These are phyloP conservation scores for Ovibos moschatus DNA, from an alignment of 2,113 vertebrate genomes.

Conservation along the genomic window DNA sequence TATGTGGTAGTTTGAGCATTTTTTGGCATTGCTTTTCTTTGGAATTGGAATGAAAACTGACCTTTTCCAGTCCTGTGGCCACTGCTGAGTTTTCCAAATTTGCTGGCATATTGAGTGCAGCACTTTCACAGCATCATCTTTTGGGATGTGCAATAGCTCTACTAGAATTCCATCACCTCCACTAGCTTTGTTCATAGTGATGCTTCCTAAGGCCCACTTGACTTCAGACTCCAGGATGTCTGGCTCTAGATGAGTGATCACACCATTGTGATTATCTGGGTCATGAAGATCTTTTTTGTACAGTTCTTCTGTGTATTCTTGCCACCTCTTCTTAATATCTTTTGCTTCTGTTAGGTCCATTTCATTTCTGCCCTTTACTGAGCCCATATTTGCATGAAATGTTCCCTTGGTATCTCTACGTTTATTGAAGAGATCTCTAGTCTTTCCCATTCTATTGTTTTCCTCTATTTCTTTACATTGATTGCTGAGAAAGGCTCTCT, in stretches of 20 bases:
- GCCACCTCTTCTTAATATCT: background rate
- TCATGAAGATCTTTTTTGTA: background rate
- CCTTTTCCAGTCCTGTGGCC: too few relatives aligned
- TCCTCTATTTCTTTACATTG: background rate
- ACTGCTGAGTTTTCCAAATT: too few relatives aligned
- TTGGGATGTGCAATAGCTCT: background rate
- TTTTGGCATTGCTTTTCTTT: too few relatives aligned
- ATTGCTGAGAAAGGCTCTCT: background rate
- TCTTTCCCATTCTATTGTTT: background rate
- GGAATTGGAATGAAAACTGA: too few relatives aligned
- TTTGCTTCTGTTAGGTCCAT: background rate
- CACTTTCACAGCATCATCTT: background rate
- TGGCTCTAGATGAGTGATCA: background rate
- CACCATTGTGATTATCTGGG: rapidly evolving
- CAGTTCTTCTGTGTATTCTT: background rate
- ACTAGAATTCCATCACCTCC: background rate
- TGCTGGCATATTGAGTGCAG: background rate
- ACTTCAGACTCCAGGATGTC: background rate
- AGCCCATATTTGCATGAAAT: background rate
- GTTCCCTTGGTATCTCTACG: background rate
- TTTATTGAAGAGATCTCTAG: background rate
- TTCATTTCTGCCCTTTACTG: background rate
- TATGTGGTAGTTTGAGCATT: too few relatives aligned
- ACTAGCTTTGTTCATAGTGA: background rate
- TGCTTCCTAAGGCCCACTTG: background rate